These are phyloP conservation scores for Fragum sueziense DNA, from an alignment of 2,888 invertebrate genomes.

Conservation along the genomic window DNA sequence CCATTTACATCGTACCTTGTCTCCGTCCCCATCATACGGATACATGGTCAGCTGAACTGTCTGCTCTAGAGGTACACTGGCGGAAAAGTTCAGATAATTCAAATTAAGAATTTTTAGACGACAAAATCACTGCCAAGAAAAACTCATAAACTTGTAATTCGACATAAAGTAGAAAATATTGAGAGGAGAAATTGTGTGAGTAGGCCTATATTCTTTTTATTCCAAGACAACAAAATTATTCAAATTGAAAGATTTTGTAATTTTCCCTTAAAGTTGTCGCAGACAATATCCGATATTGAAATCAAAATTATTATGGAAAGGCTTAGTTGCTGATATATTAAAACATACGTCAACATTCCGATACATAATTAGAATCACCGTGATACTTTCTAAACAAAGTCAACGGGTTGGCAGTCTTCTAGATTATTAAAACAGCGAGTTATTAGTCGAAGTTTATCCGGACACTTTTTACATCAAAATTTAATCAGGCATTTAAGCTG, in stretches of 20 bases:
- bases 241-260: too few relatives aligned
- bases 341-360: not conserved
- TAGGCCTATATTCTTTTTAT: not conserved
- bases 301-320: too few relatives aligned
- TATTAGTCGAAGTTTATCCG: too few relatives aligned
- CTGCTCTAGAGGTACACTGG: constrained; percentile 2
- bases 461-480: too few relatives aligned
- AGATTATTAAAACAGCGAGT: not conserved
- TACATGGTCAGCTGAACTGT: not conserved
- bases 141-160: not conserved
- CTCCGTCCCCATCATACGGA: constrained; percentile 16
- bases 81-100: not conserved
- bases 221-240: too few relatives aligned
- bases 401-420: not conserved
- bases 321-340: not conserved
- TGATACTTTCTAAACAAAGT: not conserved
- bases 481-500: too few relatives aligned
- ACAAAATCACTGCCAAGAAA: not conserved
- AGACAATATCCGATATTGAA: too few relatives aligned
- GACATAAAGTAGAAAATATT: too few relatives aligned
- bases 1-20: constrained; percentile 13
- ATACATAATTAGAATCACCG: not conserved
- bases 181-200: not conserved
- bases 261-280: too few relatives aligned
- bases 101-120: not conserved